Base-by-base conservation (phyloP, 2,113 vertebrate genomes). In the Gambusia affinis region DNA sequence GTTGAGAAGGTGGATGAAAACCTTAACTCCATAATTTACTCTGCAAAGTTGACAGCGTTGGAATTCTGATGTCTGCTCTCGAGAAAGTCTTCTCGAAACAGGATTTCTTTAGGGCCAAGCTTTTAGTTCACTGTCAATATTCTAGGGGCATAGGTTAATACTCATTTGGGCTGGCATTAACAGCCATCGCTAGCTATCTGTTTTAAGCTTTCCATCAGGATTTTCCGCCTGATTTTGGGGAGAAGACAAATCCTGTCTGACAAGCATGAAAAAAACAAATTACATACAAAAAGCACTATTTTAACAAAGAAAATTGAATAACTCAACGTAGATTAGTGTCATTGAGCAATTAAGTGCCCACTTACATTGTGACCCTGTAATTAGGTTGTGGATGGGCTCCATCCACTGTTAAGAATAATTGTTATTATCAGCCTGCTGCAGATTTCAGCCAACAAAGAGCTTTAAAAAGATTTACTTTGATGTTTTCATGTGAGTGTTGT, bases 381-480 rank as follows among this genome's bases (percentile, higher is more conserved):
- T 89, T 88, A 89, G 72, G 78, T 64, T 87, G 78, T 87, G 64
- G 62, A 80, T 78, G 28, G 74, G 62, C 80, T 87, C 65, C 75
- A 70, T 88, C 82, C 87, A 80, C 85, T 83, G 82, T 86, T 79
- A 84, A 87, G 82, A 88, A 83, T 91, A 89, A 89, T 91, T 85
- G 81, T 90, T 88, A 85, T 89, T 85, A 81, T 72, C 79, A 19
- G 78, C 78, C 64, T 44, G 73, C 83, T 72, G 44, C 87, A 81
- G 82, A 86, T 82, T 87, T 80, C 64, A 87, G 65, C 82, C 81
- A 80, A 90, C 87, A 91, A 89, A 80, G 81, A 77, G 84, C 85
- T 83, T 76, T 90, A 88, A 78, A 74, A 75, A 85, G 89, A 82
- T 78, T 76, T 80, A 80, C 92, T 88, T 88, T 93, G 89, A 89